Evolutionary conservation across 2,888 invertebrate species (phyloP), one percentile per base, ranked within the genome.

Genomic region (Galeopsomyia nigrocyanea): DNA sequence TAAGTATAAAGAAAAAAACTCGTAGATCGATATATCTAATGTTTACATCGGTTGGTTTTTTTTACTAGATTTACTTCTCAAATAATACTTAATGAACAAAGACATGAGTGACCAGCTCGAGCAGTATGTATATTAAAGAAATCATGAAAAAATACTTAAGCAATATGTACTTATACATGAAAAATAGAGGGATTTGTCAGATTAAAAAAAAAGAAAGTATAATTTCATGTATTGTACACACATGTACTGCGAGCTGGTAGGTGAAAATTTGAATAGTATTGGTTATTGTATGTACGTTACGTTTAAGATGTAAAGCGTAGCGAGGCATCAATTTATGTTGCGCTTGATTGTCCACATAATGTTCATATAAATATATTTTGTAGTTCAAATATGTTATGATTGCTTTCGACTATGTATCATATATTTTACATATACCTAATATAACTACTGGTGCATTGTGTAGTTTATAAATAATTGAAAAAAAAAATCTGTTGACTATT

Each of bases 391-490:
- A 81, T 80, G 80, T 83, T 84, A 80, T 78, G 47, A 70, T 74
- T 74, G 68, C 71, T 75, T 74, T 62, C 17, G 61, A 73, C 64
- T 60, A 71, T 73, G 67, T 80, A 79, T 73, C 65, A 81, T 84
- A 82, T 84, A 84, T 84, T 84, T 84, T 83, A 82, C 80, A 82
- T 82, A 81, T 82, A 83, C 81, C 81, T 82, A 78, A 79, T 80
- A 80, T 81, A 82, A 82, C 80, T 79, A 81, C 81, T 80, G 81
- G 79, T 71, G 71, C 81, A 82, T 79, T 80, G 80, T 78, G 83
- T 84, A 84, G 84, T 82, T 84, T 84, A 84, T 82, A 81, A 79
- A 78, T 75, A 71, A 74, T 47, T 49, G 70, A 31, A 68, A 71
- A 77, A 79, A 77, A 74, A 68, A 79, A 39, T 13, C 13, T 79